A percentile compares a stretch with the other conserved stretches of the same genome.
phyloP scores from a whole-genome alignment of 1,140 invertebrate genomes.

The Catajapyx aquilonaris region DNA sequence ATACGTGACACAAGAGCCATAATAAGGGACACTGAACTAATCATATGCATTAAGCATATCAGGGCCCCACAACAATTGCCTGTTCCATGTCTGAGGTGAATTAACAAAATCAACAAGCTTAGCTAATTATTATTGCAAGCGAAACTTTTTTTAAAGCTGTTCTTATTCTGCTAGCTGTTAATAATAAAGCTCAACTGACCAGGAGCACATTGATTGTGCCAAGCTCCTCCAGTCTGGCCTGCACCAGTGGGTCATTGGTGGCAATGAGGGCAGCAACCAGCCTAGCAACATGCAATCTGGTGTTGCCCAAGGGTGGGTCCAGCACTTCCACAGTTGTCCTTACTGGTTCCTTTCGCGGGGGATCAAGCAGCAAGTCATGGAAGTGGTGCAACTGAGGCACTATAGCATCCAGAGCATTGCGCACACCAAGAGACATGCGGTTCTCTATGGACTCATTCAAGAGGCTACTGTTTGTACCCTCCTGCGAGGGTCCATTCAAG shows the following conservation, averaged over 20 bases:
- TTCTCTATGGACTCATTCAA: slow-evolving; percentile 17
- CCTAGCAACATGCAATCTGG: slow-evolving; percentile 48
- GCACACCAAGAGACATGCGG: slow-evolving; percentile 28
- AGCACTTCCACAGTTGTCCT: slow-evolving; percentile 38
- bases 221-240: slow-evolving; percentile 26
- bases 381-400: slow-evolving; percentile 44
- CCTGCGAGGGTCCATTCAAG: no score
- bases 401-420: slow-evolving; percentile 35
- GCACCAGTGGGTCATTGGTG: slow-evolving; percentile 37
- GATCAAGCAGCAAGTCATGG: slow-evolving; percentile 43
- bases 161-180: no score
- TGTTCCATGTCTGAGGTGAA: no score
- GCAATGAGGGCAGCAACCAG: slow-evolving; percentile 43
- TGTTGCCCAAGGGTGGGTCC: slow-evolving; percentile 50
- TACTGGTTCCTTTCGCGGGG: slow-evolving; percentile 41
- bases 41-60: no score
- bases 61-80: no score
- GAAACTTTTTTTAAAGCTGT: no score
- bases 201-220: slow-evolving; percentile 36
- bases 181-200: no score
- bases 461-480: no score
- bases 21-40: no score
- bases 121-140: no score
- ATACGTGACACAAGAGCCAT: no score
- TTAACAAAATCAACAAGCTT: no score